Conservation (phyloP, 2,797 vertebrate genomes). For the Perodicticus potto region DNA sequence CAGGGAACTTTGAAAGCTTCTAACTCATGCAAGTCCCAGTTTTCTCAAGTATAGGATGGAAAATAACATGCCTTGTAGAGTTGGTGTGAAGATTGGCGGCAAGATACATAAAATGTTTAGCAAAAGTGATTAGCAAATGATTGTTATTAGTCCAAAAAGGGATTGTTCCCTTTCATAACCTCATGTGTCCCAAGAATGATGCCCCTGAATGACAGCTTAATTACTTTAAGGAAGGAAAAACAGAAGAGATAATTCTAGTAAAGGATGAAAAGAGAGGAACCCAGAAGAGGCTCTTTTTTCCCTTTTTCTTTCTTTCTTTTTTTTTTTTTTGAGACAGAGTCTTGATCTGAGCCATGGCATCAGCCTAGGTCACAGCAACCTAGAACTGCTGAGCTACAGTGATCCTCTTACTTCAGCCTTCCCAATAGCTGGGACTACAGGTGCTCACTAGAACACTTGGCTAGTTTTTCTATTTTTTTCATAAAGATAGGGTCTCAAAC, state of each 20-base stretch:
- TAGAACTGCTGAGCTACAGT: too few relatives aligned
- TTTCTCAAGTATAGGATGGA: neutral
- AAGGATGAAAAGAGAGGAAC: neutral
- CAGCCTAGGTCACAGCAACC: too few relatives aligned
- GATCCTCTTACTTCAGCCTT: too few relatives aligned
- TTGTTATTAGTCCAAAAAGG: neutral
- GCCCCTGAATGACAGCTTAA: neutral
- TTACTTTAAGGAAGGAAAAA: neutral
- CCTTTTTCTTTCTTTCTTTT: too few relatives aligned
- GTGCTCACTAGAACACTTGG: too few relatives aligned
- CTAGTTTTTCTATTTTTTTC: too few relatives aligned
- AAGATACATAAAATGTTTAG: neutral
- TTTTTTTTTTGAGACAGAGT: too few relatives aligned
- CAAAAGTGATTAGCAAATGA: neutral
- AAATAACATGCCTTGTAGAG: neutral
- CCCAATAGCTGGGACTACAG: too few relatives aligned
- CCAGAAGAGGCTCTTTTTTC: neutral
- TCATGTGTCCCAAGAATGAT: too few relatives aligned
- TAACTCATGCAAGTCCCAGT: conserved; percentile 1
- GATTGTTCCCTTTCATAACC: neutral
- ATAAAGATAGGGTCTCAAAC: too few relatives aligned
- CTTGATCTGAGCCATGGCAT: too few relatives aligned
- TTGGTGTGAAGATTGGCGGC: neutral
- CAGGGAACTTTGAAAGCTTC: neutral
- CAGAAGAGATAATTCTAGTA: neutral